Evolutionary conservation across 2,797 vertebrate species (phyloP), one percentile per base, ranked within the genome.

Genomic region (Gallinago solitaria): DNA sequence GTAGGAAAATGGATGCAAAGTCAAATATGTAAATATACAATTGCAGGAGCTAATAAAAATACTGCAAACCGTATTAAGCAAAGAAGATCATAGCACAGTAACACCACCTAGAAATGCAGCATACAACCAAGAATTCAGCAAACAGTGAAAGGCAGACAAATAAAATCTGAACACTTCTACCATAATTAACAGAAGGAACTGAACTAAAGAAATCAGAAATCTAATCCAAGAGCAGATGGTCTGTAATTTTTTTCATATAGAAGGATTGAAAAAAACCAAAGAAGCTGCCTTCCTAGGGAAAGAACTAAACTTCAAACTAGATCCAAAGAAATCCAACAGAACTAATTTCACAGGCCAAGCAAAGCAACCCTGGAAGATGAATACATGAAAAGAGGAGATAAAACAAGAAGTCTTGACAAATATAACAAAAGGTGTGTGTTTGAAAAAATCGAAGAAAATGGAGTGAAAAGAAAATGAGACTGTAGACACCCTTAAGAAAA

Each of bases 181-280:
- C n/a, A 35, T 27, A 60, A 78, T 45, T 85, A 82, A 85, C 59
- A 69, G 48, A 75, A 43, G 35, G 63, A 90, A 67, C 18, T 65
- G 12, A 73, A 90, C 25, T 43, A 60, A n/a, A 78, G 84, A 96
- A 93, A 77, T 41, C 24, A 78, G 41, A 90, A 92, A 73, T n/a
- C n/a, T 27, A 64, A 86, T 63, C 51, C 79, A 60, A 56, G 32
- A 63, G 24, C 43, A 88, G 76, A 93, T 30, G 25, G 90, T 78
- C 57, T 61, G 39, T 57, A 50, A 9, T 50, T 74, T 79, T 79
- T 92, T 83, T 71, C 7, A 74, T 48, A 63, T 3, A 51, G 68
- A 70, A 80, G 3, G 33, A 61, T 3, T 75, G 18, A 43, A 74
- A 76, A 65, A 89, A 83, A 39, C 59, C 69, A 69, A 71, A 93